phyloP scores from a whole-genome alignment of 2,797 vertebrate genomes.

The Gobio occitaniae region DNA sequence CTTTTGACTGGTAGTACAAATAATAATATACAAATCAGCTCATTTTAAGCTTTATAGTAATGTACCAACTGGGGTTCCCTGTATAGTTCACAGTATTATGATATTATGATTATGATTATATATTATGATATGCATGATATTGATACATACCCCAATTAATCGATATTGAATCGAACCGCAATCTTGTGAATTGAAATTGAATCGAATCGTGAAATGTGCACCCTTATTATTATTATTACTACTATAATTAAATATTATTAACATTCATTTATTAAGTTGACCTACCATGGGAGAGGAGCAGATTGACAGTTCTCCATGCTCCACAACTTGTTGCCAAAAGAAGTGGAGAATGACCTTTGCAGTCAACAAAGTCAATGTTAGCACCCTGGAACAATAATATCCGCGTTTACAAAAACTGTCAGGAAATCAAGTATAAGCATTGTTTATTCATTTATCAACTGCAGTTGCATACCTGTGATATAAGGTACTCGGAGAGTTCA shows the following conservation, averaged over 20 bases:
- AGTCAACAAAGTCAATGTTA: constrained; percentile 82
- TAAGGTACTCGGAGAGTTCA: constrained; percentile 85
- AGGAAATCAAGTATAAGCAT: neutral
- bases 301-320: constrained; percentile 85
- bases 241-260: neutral
- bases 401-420: neutral
- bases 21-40: no score
- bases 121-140: no score
- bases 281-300: constrained; percentile 76
- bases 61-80: neutral
- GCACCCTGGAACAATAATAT: constrained; percentile 76
- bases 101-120: no score
- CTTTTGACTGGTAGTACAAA: no score
- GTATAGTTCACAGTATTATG: neutral
- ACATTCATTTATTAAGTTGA: constrained; percentile 35
- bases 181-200: neutral
- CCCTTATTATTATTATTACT: neutral
- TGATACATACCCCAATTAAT: neutral
- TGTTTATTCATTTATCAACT: neutral
- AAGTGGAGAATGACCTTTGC: constrained; percentile 84
- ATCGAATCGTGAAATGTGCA: neutral
- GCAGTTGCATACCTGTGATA: constrained; percentile 81
- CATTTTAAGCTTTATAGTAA: no score
- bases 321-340: constrained; percentile 84
- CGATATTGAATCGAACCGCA: neutral